Base-by-base conservation (phyloP, 2,797 vertebrate species). In the Onychomys arenicola region DNA sequence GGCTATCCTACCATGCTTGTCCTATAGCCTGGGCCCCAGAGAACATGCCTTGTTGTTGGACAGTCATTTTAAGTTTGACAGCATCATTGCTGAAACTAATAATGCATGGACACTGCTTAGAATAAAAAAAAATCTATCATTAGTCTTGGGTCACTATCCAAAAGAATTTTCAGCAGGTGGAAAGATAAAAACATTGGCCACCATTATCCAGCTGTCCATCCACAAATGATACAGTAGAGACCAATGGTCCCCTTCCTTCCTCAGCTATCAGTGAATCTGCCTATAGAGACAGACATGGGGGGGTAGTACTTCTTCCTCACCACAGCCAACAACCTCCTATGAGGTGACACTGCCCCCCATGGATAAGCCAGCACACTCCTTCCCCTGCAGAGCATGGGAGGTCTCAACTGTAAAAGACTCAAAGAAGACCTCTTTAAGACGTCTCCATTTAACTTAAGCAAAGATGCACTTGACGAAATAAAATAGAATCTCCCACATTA, bases 401-500 rank as follows among this genome's bases (percentile, higher is more conserved):
- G 0, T 21, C 82, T 21, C 52, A 52, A 57, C 25, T 94, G 57
- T 32, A 88, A 87, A 93, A 90, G 69, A 85, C 12, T 88, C 86
- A 73, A 95, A 93, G 29, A 94, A 96, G 11, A 59, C 32, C 29
- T 78, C 92, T 97, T 95, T 96, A 86, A 91, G 76, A 98, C 93
- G 89, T 78, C 91, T 94, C 76, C 67, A 67, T 96, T 97, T 67
- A 46, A 93, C 65, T 95, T 73, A 12, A 21, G 0, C 90, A 84
- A 76, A 96, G 40, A 25, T 93, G 34, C 65, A 17, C 73, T 91
- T 97, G 94, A 97, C 97, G 95, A 97, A 16, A 40, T 91, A 69
- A 97, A 98, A 98, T 61, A 65, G 96, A 98, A 98, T 97, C 96
- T 94, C 96, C 96, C 52, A 52, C 78, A 94, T 94, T 94, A 84